These are phyloP conservation scores for Oncopodura yosiiana DNA, from an alignment of 1,140 invertebrate species.

Conservation along the genomic window DNA sequence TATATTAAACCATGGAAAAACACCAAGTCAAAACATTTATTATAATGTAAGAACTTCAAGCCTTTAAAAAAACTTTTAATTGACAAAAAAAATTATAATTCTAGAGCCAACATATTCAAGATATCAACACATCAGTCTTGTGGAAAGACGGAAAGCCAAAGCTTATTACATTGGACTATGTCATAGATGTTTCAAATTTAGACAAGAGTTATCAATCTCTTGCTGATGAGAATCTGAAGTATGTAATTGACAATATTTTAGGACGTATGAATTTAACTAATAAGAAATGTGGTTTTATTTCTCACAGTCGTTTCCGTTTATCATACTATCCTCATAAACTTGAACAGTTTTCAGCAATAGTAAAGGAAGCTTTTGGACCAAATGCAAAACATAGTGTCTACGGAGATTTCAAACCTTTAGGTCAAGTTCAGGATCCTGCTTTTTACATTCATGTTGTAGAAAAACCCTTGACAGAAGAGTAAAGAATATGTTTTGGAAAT, in stretches of 20 bases:
- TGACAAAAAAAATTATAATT: conserved; percentile 8
- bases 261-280: neutral
- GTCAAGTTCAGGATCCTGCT: conserved; percentile 53
- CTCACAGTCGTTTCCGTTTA: conserved; percentile 61
- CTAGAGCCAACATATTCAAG: conserved; percentile 65
- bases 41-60: conserved; percentile 68
- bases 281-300: neutral
- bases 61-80: neutral
- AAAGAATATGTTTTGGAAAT: too few relatives aligned
- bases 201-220: conserved; percentile 11
- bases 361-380: conserved; percentile 59
- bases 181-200: conserved; percentile 49
- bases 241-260: neutral
- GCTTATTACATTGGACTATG: conserved; percentile 68
- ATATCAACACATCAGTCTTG: conserved; percentile 71
- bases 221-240: neutral
- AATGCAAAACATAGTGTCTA: conserved; percentile 57
- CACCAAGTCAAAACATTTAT: conserved; percentile 70
- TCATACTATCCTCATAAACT: conserved; percentile 76
- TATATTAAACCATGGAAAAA: conserved; percentile 59
- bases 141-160: conserved; percentile 60
- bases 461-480: conserved; percentile 45
- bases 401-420: conserved; percentile 66
- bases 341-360: conserved; percentile 56
- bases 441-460: conserved; percentile 77